Evolutionary conservation across 2,888 invertebrate genomes (phyloP).

Genomic region (Rhopalosiphum nymphaeae): DNA sequence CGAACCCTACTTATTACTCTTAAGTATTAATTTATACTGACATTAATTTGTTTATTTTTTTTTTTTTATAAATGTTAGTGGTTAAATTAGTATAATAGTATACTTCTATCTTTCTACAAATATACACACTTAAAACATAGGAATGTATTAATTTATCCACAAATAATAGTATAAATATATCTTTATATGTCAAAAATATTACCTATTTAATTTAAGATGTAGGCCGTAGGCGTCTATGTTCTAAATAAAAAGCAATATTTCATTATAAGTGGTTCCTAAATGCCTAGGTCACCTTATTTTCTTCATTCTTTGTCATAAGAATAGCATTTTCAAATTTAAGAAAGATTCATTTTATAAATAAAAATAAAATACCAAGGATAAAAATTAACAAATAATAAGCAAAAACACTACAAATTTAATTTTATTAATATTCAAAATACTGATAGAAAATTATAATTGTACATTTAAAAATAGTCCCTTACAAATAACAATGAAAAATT

Average conservation of each 20-base stretch:
- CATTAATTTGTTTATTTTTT: background rate
- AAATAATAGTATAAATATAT: background rate
- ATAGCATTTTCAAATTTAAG: background rate
- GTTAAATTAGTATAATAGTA: background rate
- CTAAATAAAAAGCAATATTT: background rate
- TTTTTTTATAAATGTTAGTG: background rate
- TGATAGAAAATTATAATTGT: constrained; percentile 52
- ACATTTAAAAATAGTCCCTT: constrained; percentile 48
- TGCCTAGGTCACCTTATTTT: background rate
- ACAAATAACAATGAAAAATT: constrained; percentile 49
- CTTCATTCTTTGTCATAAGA: background rate
- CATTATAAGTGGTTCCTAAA: background rate
- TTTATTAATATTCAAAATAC: constrained; percentile 60
- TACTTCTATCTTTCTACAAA: background rate
- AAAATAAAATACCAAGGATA: background rate
- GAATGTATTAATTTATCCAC: background rate
- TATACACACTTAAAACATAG: background rate
- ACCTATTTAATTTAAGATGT: background rate
- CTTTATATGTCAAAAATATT: background rate
- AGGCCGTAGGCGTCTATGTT: background rate
- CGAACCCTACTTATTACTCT: too few relatives aligned
- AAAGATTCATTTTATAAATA: constrained; percentile 1
- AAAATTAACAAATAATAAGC: constrained; percentile 54
- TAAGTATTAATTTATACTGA: background rate
- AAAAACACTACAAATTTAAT: constrained; percentile 57